phyloP scores from a whole-genome alignment of 2,888 invertebrate species.

The Nemoura dubitans region DNA sequence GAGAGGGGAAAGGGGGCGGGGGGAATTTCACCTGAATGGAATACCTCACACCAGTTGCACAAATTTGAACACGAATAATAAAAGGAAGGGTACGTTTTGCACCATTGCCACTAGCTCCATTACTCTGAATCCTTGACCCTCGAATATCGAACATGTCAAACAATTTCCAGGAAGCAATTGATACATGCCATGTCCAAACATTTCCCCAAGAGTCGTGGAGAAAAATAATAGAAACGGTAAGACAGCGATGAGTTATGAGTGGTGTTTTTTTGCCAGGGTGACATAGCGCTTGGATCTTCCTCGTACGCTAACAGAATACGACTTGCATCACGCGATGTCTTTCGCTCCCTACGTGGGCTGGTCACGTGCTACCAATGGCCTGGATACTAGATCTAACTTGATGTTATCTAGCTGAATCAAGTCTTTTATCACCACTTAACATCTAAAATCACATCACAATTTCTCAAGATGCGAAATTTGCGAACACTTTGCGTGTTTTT shows the following conservation, averaged over 20 bases:
- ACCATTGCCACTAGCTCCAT: no score
- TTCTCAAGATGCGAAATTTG: not conserved
- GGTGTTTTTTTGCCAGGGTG: not conserved
- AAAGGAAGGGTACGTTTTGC: no score
- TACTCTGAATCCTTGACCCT: no score
- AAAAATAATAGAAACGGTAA: not conserved
- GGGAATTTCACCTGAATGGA: no score
- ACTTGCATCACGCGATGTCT: not conserved
- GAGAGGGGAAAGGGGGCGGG: no score
- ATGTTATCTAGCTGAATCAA: not conserved
- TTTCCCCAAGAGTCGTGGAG: not conserved
- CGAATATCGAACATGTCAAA: not conserved
- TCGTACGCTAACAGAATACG: not conserved
- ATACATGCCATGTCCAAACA: not conserved
- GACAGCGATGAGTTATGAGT: not conserved
- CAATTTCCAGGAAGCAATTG: not conserved
- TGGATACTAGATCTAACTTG: not conserved
- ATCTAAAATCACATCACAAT: not conserved
- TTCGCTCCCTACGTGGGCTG: not conserved
- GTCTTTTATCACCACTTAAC: not conserved
- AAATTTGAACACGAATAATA: no score
- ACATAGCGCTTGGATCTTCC: not conserved
- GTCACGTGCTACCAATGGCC: not conserved
- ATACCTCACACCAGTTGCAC: no score
- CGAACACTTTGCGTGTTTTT: not conserved